Evolutionary conservation across 2,797 vertebrate species (phyloP).

Genomic region (Echeneis naucrates): DNA sequence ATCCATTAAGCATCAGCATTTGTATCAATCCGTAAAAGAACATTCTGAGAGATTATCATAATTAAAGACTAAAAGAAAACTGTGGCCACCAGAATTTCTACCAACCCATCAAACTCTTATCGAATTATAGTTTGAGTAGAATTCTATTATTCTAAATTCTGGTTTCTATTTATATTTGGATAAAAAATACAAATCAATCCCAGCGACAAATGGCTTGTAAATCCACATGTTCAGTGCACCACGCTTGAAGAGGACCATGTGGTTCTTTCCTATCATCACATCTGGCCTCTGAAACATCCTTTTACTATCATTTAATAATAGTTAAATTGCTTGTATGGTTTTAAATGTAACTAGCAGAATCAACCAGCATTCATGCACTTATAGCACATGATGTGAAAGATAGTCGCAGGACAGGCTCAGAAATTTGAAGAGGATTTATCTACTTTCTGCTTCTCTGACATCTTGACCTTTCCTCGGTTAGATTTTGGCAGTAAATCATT

Average conservation of each 20-base stretch:
- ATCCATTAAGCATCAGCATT: constrained; percentile 2
- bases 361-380: no score
- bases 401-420: no score
- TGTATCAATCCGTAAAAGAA: background rate
- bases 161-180: background rate
- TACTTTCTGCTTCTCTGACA: no score
- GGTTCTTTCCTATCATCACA: background rate
- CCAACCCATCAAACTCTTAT: background rate
- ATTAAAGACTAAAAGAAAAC: background rate
- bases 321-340: background rate
- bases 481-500: no score
- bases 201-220: background rate
- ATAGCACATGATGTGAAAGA: no score
- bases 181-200: background rate
- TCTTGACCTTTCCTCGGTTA: no score
- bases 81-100: background rate
- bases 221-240: background rate
- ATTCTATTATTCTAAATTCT: no score
- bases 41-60: background rate
- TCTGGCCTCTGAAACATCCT: background rate
- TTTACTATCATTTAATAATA: background rate
- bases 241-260: background rate
- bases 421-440: no score
- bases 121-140: background rate
- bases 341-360: no score